Base-by-base conservation (phyloP, 2,113 vertebrate genomes). In the Xyliphius kryptos region DNA sequence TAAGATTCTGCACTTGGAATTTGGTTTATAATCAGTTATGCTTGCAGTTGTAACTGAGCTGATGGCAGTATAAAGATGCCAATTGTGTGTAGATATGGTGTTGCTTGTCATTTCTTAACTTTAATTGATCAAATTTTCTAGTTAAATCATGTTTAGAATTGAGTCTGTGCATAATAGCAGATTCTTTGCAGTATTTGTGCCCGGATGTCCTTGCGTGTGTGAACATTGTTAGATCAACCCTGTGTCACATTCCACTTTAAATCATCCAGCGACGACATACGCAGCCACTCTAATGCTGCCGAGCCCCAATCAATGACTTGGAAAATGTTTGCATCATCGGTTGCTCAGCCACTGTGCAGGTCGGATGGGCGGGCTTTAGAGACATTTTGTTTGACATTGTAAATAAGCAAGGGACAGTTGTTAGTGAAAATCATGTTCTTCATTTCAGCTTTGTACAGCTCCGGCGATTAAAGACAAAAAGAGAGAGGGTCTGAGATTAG, bases 381-480 rank as follows among this genome's bases (percentile, higher is more conserved):
- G 85, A 83, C 86, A 82, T 88, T 86, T 87, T 83, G 82, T 88
- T 87, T 89, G 87, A 89, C 87, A 88, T 89, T 89, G 86, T 88
- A 88, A 88, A 88, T 88, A 88, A 87, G 86, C 84, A 80, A 82
- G 79, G 80, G 85, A 77, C 83, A 85, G 85, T 88, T 87, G 81
- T 82, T 81, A 82, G 81, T 86, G 81, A 85, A 81, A 79, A 84
- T 77, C 78, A 81, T 60, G 81, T 74, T 79, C 79, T 83, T 66
- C 74, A 68, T 60, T 82, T 71, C 77, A 80, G 81, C 79, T 79
- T 74, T 71, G 59, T 78, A 71, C 72, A 62, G 70, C 80, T 64
- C 75, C 72, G 74, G 71, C 65, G 72, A 20, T n/a, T n/a, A n/a
- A 61, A 63, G 66, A 66, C 74, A 63, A 53, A 44, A 70, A 76